Evolutionary conservation across 2,888 invertebrate species (phyloP).

Genomic region (Hirtodrosophila cameraria): DNA sequence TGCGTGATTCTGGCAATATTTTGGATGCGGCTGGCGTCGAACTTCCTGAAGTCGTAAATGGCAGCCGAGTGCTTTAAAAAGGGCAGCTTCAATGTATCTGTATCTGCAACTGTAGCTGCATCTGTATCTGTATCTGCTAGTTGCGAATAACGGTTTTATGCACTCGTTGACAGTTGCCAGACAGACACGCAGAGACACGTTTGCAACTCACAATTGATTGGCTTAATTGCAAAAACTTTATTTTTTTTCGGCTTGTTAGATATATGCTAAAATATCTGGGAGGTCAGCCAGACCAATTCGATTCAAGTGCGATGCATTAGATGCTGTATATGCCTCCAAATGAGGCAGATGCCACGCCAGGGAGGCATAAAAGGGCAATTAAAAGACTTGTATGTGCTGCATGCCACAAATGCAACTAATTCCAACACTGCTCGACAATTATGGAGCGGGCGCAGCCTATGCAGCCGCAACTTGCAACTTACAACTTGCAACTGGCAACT

Average conservation of each 20-base stretch:
- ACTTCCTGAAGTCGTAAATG: conserved; percentile 72
- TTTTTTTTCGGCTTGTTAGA: conserved; percentile 13
- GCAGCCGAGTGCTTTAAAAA: conserved; percentile 15
- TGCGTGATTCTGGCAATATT: not conserved
- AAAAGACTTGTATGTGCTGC: conserved; percentile 41
- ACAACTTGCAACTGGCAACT: too few relatives aligned
- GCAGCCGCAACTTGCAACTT: too few relatives aligned
- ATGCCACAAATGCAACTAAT: conserved; percentile 43
- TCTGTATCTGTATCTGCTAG: conserved; percentile 27
- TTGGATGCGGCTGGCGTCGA: conserved; percentile 43
- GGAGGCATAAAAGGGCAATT: conserved; percentile 40
- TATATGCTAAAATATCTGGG: conserved; percentile 5
- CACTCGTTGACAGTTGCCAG: conserved; percentile 61
- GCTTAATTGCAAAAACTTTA: conserved; percentile 49
- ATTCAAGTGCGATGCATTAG: conserved; percentile 55
- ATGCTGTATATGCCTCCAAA: too few relatives aligned
- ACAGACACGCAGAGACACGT: conserved; percentile 14
- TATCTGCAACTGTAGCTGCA: conserved; percentile 7
- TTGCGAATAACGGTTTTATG: conserved; percentile 70
- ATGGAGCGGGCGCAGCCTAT: conserved; percentile 31
- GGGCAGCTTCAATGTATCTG: conserved; percentile 18
- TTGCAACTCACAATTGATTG: conserved; percentile 55
- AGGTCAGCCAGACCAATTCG: conserved; percentile 9
- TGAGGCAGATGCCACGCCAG: conserved; percentile 26
- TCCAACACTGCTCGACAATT: conserved; percentile 35